A percentile compares a stretch with the other conserved stretches of the same genome.
phyloP scores from a whole-genome alignment of 35 echinoderm and acorn worm species.

The Heliocidaris erythrogramma region DNA sequence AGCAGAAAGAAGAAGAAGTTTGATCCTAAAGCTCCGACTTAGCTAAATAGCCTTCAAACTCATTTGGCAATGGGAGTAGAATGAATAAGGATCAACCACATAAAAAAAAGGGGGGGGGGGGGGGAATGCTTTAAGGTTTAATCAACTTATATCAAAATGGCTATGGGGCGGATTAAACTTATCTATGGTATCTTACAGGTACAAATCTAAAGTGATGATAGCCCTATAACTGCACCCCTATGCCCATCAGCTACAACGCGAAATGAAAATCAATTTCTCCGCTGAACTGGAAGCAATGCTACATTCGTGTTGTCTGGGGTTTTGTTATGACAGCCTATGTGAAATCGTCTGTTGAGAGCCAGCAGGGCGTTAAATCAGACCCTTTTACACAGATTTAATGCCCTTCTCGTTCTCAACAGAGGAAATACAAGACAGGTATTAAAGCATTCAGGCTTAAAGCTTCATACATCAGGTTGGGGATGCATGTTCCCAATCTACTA shows the following conservation, averaged over 20 bases:
- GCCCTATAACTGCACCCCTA: background rate
- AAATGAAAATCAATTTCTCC: background rate
- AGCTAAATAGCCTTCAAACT: too few relatives aligned
- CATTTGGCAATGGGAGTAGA: background rate
- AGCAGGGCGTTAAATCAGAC: background rate
- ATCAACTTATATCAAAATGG: background rate
- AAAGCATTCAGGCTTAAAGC: background rate
- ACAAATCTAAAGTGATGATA: slow-evolving; percentile 18
- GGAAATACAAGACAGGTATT: background rate
- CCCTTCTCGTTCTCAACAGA: background rate
- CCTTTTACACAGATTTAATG: background rate
- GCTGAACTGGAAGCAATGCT: background rate
- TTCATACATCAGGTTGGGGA: background rate
- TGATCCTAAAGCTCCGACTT: too few relatives aligned
- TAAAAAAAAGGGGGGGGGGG: background rate
- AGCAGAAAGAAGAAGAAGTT: too few relatives aligned
- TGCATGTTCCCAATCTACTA: background rate
- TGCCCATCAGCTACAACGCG: background rate
- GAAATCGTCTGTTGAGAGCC: background rate
- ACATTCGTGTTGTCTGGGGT: background rate
- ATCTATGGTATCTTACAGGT: background rate
- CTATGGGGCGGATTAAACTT: background rate
- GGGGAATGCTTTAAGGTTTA: background rate
- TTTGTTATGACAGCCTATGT: background rate
- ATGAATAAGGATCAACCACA: background rate